Evolutionary conservation across 2,888 invertebrate species (phyloP).

Genomic region (Tridacna crocea): DNA sequence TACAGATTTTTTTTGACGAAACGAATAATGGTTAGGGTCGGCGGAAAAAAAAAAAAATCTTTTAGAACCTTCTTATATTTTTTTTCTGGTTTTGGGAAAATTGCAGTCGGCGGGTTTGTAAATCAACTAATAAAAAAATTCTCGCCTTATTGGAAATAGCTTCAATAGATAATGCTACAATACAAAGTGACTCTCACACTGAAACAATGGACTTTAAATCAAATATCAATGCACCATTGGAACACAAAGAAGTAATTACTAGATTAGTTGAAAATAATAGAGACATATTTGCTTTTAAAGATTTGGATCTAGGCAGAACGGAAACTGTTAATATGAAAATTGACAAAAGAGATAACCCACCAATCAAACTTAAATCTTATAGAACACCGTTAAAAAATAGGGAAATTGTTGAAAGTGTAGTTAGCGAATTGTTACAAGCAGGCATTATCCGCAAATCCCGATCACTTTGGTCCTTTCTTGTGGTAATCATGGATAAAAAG

Average conservation of each 20-base stretch:
- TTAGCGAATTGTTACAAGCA: background rate
- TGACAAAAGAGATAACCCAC: background rate
- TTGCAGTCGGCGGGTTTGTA: too few species aligned
- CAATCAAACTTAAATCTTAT: constrained; percentile 19
- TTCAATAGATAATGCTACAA: too few species aligned
- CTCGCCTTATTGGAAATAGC: too few species aligned
- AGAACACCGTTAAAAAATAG: constrained; percentile 20
- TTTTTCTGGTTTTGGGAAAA: too few species aligned
- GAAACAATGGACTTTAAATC: too few species aligned
- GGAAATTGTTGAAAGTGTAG: constrained; percentile 12
- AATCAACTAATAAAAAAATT: too few species aligned
- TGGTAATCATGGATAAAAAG: background rate
- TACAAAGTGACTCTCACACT: too few species aligned
- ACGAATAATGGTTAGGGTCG: too few species aligned
- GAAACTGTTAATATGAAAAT: constrained; percentile 17
- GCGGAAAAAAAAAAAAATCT: too few species aligned
- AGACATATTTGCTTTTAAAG: constrained; percentile 15
- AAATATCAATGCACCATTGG: background rate
- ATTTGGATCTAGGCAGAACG: constrained; percentile 8
- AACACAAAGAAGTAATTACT: background rate
- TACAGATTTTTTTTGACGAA: too few species aligned
- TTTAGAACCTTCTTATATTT: too few species aligned
- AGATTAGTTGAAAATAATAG: background rate
- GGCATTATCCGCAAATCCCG: constrained; percentile 11
- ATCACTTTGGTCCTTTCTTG: constrained; percentile 13